Base-by-base conservation (phyloP, 2,888 invertebrate species). In the Seladonia tumulorum region DNA sequence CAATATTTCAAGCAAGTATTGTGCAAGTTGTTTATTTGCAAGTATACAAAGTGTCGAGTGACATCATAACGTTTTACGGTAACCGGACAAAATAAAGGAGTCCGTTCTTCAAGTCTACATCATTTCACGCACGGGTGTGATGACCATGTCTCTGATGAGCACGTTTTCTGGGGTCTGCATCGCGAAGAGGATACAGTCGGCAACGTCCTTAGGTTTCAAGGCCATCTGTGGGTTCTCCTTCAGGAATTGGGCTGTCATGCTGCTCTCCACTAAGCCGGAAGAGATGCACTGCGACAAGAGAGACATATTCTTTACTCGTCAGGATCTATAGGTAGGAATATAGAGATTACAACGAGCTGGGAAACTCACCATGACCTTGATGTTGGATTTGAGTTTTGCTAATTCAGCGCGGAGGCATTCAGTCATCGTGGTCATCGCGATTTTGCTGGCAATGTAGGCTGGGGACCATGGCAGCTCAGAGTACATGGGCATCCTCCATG, bases 201-300 rank as follows among this genome's bases (percentile, higher is more conserved):
- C 94, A 4, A 96, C 93, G 76, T 96, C 95, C 84, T 94, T 92
- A 1, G 95, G 91, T 87, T 95, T 90, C 79, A 96, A 90, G 22
- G 89, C 91, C 79, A 93, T 81, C 14, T 86, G 88, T 35, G 88
- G 88, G n/a, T 91, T 90, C 47, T 91, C 89, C 71, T 89, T 91
- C 76, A 93, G 74, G 76, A 90, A 92, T 75, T 89, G 88, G n/a
- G 85, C 77, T 86, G 94, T 95, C 84, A 96, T 95, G 81, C 96
- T 96, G 0, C 96, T 96, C 78, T 95, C 95, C 57, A 97, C 96
- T 90, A 96, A 93, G 14, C 97, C 97, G 0, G 97, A 97, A 72
- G 96, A 96, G 75, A 97, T 95, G 89, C 96, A 96, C 97, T 97
- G 90, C 35, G 92, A 93, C 14, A n/a, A 22, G 12, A 39, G 8